Conservation (phyloP, 2,113 vertebrate species). For the Aegithalos caudatus region DNA sequence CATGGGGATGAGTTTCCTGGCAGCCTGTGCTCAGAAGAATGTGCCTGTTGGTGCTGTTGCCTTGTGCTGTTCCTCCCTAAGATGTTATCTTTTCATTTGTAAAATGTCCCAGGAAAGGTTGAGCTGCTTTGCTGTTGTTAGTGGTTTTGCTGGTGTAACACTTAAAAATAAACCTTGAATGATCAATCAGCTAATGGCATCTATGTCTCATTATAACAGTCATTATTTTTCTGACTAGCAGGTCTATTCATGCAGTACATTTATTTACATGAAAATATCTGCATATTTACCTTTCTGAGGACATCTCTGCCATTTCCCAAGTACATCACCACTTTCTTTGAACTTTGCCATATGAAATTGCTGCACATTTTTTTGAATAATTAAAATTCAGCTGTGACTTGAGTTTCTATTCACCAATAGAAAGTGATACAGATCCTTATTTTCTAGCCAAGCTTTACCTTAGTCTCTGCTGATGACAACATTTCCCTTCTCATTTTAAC, state of each 20-base stretch:
- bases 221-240: not conserved
- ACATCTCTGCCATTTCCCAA: conserved; percentile 33
- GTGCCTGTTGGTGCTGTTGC: not conserved
- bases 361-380: conserved; percentile 29
- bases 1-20: not conserved
- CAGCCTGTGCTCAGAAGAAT: not conserved
- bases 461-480: not conserved
- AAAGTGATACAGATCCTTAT: conserved; percentile 27
- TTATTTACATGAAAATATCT: not conserved
- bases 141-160: not conserved
- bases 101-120: not conserved
- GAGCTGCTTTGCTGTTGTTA: not conserved
- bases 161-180: not conserved
- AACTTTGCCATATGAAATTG: conserved; percentile 57
- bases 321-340: conserved; percentile 49
- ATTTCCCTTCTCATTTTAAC: not conserved
- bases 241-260: not conserved
- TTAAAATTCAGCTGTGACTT: not conserved
- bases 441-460: conserved; percentile 25
- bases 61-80: not conserved
- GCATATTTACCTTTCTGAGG: conserved; percentile 22
- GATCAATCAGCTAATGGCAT: not conserved
- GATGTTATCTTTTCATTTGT: not conserved
- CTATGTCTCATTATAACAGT: not conserved
- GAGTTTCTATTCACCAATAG: conserved; percentile 30